A percentile compares a stretch with the other conserved stretches of the same genome.
These are phyloP conservation scores for Cyclargus thomasi DNA, from an alignment of 1,140 invertebrate genomes.

Conservation along the genomic window DNA sequence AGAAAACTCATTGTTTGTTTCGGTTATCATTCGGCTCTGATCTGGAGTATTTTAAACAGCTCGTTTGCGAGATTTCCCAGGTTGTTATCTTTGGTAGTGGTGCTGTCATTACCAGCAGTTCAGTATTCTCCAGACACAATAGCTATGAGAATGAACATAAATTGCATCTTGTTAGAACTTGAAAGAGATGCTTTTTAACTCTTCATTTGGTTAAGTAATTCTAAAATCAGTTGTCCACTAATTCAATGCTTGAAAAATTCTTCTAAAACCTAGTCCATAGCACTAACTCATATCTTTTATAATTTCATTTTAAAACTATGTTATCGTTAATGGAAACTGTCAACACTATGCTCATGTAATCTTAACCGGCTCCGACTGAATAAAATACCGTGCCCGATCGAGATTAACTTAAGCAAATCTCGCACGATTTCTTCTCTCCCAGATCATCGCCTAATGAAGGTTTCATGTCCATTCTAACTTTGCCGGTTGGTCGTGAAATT, in stretches of 20 bases:
- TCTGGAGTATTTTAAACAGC: slow-evolving; percentile 55
- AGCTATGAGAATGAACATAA: slow-evolving; percentile 26
- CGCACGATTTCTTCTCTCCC: not conserved
- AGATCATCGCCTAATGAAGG: slow-evolving; percentile 2
- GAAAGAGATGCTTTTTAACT: too few species aligned
- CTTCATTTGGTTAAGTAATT: too few species aligned
- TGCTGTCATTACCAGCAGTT: slow-evolving; percentile 70
- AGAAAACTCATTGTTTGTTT: slow-evolving; percentile 61
- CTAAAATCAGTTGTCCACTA: too few species aligned
- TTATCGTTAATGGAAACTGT: not conserved
- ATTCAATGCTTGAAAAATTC: too few species aligned
- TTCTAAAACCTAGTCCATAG: too few species aligned
- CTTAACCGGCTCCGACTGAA: not conserved
- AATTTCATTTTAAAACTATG: not conserved
- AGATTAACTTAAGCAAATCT: slow-evolving; percentile 1
- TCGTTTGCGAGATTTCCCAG: slow-evolving; percentile 60
- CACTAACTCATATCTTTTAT: not conserved
- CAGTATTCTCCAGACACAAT: slow-evolving; percentile 47
- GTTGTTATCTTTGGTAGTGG: slow-evolving; percentile 55
- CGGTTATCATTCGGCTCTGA: slow-evolving; percentile 54
- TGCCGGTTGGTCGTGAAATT: slow-evolving; percentile 50
- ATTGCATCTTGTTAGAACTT: not conserved
- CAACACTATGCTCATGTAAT: not conserved
- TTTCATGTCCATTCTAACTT: slow-evolving; percentile 23
- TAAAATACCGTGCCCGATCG: not conserved